phyloP scores from a whole-genome alignment of 2,113 vertebrate species.

The Actinemys pallida region DNA sequence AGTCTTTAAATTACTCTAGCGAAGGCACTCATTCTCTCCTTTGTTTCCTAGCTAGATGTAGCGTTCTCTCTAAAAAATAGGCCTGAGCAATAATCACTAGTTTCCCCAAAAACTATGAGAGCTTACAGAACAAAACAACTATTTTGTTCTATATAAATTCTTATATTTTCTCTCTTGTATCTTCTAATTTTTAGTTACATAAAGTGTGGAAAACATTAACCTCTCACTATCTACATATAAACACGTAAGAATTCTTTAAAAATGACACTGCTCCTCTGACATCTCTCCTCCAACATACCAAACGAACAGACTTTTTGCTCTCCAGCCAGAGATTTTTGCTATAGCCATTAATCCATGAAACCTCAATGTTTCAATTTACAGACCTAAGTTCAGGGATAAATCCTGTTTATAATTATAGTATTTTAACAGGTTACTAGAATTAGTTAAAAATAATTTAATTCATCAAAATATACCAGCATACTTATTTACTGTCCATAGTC shows the following conservation, averaged over 20 bases:
- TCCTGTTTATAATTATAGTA: neutral
- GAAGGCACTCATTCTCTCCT: neutral
- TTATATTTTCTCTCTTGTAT: neutral
- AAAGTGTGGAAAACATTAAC: neutral
- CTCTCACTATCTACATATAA: neutral
- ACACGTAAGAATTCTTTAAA: neutral
- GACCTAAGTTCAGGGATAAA: neutral
- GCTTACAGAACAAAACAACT: neutral
- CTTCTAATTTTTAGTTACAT: neutral
- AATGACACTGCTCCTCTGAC: neutral
- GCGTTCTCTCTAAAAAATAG: neutral
- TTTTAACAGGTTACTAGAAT: conserved; percentile 1
- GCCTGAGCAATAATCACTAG: neutral
- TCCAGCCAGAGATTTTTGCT: neutral
- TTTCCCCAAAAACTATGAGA: neutral
- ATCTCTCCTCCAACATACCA: neutral
- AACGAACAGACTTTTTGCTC: neutral
- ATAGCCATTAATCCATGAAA: neutral
- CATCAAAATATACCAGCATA: neutral
- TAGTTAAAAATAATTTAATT: neutral
- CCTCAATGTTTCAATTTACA: neutral
- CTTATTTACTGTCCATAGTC: neutral
- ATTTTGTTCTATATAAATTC: neutral
- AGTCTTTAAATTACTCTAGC: neutral
- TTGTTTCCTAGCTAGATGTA: neutral